Conservation (phyloP, 2,888 invertebrate species). For the Drosophila basisetae region DNA sequence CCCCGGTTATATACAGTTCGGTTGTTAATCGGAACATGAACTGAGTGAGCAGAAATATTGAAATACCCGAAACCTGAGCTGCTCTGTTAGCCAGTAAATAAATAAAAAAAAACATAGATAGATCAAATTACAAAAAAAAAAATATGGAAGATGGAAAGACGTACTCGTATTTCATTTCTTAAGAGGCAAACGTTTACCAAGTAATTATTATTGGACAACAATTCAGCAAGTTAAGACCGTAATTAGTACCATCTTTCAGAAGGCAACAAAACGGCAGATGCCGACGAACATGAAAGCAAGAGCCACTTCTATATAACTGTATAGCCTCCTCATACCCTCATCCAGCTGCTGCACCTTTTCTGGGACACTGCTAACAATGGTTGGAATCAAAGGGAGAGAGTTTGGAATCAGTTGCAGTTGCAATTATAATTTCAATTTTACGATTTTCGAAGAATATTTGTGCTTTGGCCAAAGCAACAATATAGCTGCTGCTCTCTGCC, state of each 20-base stretch:
- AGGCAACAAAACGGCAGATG: slow-evolving; percentile 11
- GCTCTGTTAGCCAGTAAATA: slow-evolving; percentile 10
- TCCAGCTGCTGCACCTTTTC: not conserved
- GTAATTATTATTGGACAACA: slow-evolving; percentile 77
- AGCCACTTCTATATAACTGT: slow-evolving; percentile 21
- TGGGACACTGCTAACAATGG: slow-evolving; percentile 33
- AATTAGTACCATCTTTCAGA: slow-evolving; percentile 68
- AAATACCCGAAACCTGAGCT: not conserved
- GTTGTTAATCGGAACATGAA: slow-evolving; percentile 61
- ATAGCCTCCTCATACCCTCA: not conserved
- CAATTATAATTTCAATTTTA: slow-evolving; percentile 81
- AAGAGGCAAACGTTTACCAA: slow-evolving; percentile 48
- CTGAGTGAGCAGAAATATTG: slow-evolving; percentile 11
- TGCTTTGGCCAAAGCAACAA: slow-evolving; percentile 29
- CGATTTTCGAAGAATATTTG: slow-evolving; percentile 71
- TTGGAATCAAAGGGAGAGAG: slow-evolving; percentile 43
- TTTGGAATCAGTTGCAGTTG: slow-evolving; percentile 75
- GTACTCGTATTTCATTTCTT: slow-evolving; percentile 43
- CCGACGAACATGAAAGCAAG: slow-evolving; percentile 27
- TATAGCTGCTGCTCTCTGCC: slow-evolving; percentile 1
- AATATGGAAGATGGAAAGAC: slow-evolving; percentile 5
- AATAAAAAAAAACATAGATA: slow-evolving; percentile 1
- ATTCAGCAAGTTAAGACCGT: slow-evolving; percentile 68
- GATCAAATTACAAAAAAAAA: not conserved
- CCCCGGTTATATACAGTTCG: slow-evolving; percentile 30